Evolutionary conservation across 1,140 invertebrate species (phyloP).

Genomic region (Holcopasites calliopsidis): DNA sequence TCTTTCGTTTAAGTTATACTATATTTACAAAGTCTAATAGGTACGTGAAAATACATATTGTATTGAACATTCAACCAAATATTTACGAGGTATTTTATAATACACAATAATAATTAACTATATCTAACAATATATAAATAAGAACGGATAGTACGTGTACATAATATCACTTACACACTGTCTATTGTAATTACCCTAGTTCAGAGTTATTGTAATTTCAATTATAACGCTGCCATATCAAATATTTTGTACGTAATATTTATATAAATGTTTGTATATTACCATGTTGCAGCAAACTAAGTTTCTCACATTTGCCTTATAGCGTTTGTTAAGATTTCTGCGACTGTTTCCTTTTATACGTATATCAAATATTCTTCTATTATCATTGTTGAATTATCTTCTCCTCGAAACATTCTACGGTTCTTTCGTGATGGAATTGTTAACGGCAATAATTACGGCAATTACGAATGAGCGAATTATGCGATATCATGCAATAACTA

Average conservation of each 20-base stretch:
- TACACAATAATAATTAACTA: constrained; percentile 15
- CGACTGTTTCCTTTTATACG: constrained; percentile 18
- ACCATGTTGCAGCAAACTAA: constrained; percentile 25
- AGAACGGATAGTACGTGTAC: constrained; percentile 9
- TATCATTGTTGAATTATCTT: neutral
- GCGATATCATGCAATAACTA: too few relatives aligned
- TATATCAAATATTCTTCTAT: neutral
- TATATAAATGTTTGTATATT: constrained; percentile 43
- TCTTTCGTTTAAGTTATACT: neutral
- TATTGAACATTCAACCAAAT: constrained; percentile 18
- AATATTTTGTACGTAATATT: constrained; percentile 38
- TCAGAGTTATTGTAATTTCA: constrained; percentile 11
- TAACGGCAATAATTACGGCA: constrained; percentile 30
- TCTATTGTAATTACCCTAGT: constrained; percentile 16
- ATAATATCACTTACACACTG: constrained; percentile 1
- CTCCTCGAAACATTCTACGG: neutral
- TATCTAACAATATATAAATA: constrained; percentile 1
- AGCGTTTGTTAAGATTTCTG: neutral
- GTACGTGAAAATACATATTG: neutral
- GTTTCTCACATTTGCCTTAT: constrained; percentile 33
- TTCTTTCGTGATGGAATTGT: constrained; percentile 6
- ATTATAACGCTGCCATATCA: constrained; percentile 17
- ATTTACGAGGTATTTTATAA: constrained; percentile 1
- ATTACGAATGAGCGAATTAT: neutral
- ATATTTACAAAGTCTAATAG: neutral